Conservation (phyloP, 2,113 vertebrate species). For the Chunga burmeisteri region DNA sequence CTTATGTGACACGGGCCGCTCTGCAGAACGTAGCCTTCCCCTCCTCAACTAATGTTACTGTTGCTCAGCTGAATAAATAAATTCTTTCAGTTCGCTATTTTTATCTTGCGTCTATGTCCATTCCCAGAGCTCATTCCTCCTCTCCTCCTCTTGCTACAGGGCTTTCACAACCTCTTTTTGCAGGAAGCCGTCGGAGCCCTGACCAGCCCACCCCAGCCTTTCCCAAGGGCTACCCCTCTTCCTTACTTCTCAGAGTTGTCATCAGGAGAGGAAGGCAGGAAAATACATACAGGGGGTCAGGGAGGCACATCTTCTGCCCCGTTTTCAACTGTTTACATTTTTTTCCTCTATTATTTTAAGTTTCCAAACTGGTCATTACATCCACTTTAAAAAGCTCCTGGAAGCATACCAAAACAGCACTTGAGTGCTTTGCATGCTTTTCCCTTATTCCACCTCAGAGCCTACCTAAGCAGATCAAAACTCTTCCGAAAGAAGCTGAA, state of each 20-base stretch:
- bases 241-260: not conserved
- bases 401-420: not conserved
- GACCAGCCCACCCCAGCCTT: not conserved
- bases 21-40: not conserved
- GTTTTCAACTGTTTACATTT: not conserved
- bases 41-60: not conserved
- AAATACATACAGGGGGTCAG: not conserved
- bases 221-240: not conserved
- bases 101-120: not conserved
- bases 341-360: not conserved
- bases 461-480: not conserved
- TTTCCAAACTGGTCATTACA: not conserved
- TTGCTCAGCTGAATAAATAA: slow-evolving; percentile 56
- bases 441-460: not conserved
- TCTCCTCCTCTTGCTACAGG: not conserved
- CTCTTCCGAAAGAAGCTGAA: not conserved
- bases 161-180: not conserved
- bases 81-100: slow-evolving; percentile 18
- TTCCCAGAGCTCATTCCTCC: not conserved
- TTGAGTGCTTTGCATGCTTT: not conserved
- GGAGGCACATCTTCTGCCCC: not conserved
- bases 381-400: not conserved
- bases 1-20: accelerated
- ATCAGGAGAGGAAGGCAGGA: not conserved
- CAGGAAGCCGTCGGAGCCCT: not conserved